These are phyloP conservation scores for Homarus americanus DNA, from an alignment of 1,140 invertebrate genomes.

Conservation along the genomic window DNA sequence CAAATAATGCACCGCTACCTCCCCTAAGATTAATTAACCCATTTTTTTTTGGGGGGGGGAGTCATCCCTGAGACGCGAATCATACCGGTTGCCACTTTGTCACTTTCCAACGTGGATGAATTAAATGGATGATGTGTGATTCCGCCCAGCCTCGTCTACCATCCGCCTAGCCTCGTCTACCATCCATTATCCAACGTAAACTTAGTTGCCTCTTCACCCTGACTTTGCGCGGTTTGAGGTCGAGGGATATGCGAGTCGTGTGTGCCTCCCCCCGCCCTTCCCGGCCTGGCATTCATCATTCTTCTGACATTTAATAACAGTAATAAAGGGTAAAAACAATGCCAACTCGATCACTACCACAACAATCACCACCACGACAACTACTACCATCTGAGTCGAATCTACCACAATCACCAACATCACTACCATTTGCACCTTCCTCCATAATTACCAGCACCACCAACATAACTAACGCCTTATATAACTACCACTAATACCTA, in stretches of 20 bases:
- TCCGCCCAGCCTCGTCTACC: neutral
- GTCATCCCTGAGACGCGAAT: neutral
- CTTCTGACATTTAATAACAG: neutral
- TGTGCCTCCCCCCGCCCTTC: neutral
- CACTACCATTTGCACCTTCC: neutral
- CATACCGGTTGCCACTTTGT: constrained; percentile 13
- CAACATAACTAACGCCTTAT: no score
- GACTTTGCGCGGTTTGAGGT: neutral
- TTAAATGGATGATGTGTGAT: neutral
- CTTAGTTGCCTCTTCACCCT: neutral
- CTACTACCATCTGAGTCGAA: neutral
- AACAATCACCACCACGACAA: neutral
- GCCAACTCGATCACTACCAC: neutral
- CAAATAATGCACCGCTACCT: constrained; percentile 50
- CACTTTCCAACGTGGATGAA: constrained; percentile 9
- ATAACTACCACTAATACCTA: no score
- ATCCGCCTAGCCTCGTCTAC: neutral
- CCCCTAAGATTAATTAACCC: constrained; percentile 40
- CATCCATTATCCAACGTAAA: neutral
- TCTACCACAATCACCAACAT: neutral
- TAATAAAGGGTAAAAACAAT: neutral
- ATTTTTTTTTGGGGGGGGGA: neutral
- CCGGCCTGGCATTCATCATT: neutral
- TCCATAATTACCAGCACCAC: neutral
- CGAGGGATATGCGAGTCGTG: no score